Evolutionary conservation across 2,113 vertebrate species (phyloP), one percentile per base, ranked within the genome.

Genomic region (Felis chaus): DNA sequence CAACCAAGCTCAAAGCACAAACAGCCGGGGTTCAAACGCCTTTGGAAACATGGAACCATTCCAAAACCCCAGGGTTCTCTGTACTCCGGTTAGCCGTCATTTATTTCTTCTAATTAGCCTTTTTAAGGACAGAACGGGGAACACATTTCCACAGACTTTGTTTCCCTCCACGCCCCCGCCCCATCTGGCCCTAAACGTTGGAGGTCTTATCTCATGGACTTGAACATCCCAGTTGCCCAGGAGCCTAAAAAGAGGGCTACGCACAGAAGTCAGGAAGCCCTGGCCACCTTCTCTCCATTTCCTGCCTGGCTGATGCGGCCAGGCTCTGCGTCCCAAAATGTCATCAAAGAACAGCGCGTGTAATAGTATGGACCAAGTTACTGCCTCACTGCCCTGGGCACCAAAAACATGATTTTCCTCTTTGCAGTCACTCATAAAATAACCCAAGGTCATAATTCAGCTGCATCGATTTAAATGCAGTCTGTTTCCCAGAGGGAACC

Each of bases 31-130:
- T 33, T 69, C 36, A 78, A 61, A 55, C 0, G 0, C n/a, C 71
- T 93, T 83, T n/a, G 55, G 76, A 61, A 92, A 94, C 25, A 45
- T 8, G 21, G 69, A 78, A 61, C 2, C 29, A 19, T 84, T 76
- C 90, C 93, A 80, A 90, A 78, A 53, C 36, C 31, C 88, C 66
- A 16, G 66, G 76, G 36, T 15, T 48, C 65, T 53, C 85, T 27
- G 33, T 14, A 19, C 23, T 68, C 88, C 7, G 1, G 1, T 31
- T 6, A 88, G 80, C 78, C 45, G 36, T 21, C 78, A 14, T 53
- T 66, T 83, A 65, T 69, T 73, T 82, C 33, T 69, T 81, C 68
- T 36, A 94, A 97, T 91, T 91, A 89, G 78, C 31, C 33, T 71
- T 82, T 71, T 94, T 33, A 91, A 91, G 48, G 29, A 61, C 61